Conservation (phyloP, 2,797 vertebrate genomes). For the Hippopotamyrus pictus region DNA sequence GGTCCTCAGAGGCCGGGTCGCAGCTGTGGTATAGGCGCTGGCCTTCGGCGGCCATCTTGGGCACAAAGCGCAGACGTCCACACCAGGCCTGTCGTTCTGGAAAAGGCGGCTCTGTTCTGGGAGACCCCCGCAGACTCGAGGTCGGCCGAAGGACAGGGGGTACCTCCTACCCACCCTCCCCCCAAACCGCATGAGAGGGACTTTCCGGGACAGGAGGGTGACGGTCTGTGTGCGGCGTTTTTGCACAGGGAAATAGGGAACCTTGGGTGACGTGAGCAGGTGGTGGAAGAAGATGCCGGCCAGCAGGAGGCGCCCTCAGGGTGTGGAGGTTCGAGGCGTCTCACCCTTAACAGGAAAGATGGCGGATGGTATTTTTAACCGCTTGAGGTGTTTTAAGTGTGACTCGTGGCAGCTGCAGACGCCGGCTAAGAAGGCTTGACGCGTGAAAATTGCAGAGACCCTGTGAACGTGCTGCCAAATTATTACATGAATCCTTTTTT, state of each 20-base stretch:
- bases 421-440: background rate
- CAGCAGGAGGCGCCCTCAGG: background rate
- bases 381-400: background rate
- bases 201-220: background rate
- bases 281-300: background rate
- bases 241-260: background rate
- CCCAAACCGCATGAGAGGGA: background rate
- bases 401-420: background rate
- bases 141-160: background rate
- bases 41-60: background rate
- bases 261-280: background rate
- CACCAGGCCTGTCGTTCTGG: background rate
- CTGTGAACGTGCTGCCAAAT: background rate
- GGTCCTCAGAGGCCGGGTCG: slow-evolving; percentile 27
- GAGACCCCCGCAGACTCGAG: background rate
- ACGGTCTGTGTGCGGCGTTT: background rate
- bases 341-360: background rate
- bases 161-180: background rate
- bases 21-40: background rate
- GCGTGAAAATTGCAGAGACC: background rate
- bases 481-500: background rate
- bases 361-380: background rate
- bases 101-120: background rate
- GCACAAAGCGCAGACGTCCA: background rate
- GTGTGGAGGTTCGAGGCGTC: background rate